Evolutionary conservation across 2,797 vertebrate genomes (phyloP), one percentile per base, ranked within the genome.

Genomic region (Eutrigla gurnardus): DNA sequence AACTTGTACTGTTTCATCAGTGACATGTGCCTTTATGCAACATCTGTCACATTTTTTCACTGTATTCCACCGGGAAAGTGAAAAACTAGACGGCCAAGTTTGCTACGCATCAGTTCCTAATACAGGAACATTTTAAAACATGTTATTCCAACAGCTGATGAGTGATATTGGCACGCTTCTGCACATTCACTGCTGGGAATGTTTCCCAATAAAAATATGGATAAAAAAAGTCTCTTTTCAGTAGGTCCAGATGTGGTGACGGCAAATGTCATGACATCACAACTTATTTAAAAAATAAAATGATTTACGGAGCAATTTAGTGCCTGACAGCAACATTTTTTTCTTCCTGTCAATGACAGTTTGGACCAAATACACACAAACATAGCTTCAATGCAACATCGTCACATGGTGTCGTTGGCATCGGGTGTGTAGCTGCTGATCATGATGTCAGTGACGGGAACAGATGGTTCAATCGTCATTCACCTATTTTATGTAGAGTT

Each of bases 401-500:
- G 25, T 25, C 53, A 66, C 59, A 39, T 54, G 64, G 52, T 55
- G 32, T 45, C 5, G 4, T 35, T 58, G 60, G 71, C 47, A 70
- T 80, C 74, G 80, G 70, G 69, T 84, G 77, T 40, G 46, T 37
- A 9, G 67, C 18, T 57, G 40, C n/a, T 53, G 60, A 70, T 11
- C 13, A 46, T n/a, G 37, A 58, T 35, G 37, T 35, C 61, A 40
- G 45, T 3, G 12, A 42, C 15, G 11, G 6, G 40, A 78, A 49
- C 71, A 82, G 69, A 89, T 81, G 79, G 80, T 55, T 39, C 37
- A 62, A 80, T 55, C 32, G 57, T 61, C 39, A 53, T 3, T 59
- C 49, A 53, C 13, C 5, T 18, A 18, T 32, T 8, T 7, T 49
- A 37, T n/a, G 12, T 32, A 46, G 52, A 43, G 52, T 42, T 13